Percentiles rank a stretch among this genome's conserved stretches.
These are phyloP conservation scores for Troides helena DNA, from an alignment of 2,888 invertebrate species.

Conservation along the genomic window DNA sequence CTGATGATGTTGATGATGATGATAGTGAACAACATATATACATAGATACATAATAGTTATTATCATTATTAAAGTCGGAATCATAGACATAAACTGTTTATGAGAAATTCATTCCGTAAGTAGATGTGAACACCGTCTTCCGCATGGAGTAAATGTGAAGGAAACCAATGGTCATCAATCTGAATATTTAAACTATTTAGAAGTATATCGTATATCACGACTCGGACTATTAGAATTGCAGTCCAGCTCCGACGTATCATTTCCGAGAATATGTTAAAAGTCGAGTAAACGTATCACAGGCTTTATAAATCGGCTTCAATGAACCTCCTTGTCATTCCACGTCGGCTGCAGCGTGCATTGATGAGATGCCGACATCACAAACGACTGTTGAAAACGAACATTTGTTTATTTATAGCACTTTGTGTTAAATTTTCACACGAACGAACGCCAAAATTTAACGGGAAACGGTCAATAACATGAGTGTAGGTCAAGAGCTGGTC, in stretches of 20 bases:
- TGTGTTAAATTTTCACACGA: slow-evolving; percentile 46
- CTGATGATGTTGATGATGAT: too few species aligned
- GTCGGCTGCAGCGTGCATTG: slow-evolving; percentile 41
- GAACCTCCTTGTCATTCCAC: slow-evolving; percentile 59
- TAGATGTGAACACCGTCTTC: background rate
- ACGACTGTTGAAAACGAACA: slow-evolving; percentile 15
- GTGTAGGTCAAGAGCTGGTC: slow-evolving; percentile 6
- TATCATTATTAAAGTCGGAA: too few species aligned
- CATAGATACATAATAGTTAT: too few species aligned
- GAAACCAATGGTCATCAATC: background rate
- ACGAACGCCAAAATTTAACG: background rate
- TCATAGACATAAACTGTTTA: too few species aligned
- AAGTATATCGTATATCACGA: background rate
- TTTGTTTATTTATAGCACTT: slow-evolving; percentile 23
- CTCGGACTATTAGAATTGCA: slow-evolving; percentile 13
- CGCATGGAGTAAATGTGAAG: background rate
- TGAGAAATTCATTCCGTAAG: too few species aligned
- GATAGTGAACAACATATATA: too few species aligned
- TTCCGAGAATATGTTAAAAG: slow-evolving; percentile 53
- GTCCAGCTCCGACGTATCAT: slow-evolving; percentile 26
- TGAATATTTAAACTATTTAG: background rate
- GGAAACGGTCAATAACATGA: slow-evolving; percentile 10
- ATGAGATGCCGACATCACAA: background rate
- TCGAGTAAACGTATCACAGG: slow-evolving; percentile 40
- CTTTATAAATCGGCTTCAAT: slow-evolving; percentile 68